phyloP scores from a whole-genome alignment of 2,888 invertebrate species.

The Drosophila sordidapex region DNA sequence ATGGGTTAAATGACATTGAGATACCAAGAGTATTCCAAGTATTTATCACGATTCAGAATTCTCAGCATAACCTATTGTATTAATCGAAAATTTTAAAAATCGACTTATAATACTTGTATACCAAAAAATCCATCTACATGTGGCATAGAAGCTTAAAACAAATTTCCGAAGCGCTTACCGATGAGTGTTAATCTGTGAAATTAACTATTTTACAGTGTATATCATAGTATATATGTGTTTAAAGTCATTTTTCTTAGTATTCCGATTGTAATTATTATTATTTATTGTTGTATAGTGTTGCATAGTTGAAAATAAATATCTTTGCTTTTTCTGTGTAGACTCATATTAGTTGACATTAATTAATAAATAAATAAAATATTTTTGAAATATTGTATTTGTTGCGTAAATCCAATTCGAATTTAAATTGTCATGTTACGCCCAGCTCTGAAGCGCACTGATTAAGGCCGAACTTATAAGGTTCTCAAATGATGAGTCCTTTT shows the following conservation, averaged over 20 bases:
- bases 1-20: not conserved
- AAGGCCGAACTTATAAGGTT: not conserved
- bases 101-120: not conserved
- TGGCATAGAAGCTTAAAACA: not conserved
- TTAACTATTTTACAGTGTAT: not conserved
- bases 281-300: not conserved
- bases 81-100: not conserved
- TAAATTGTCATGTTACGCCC: not conserved
- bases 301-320: not conserved
- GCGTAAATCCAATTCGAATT: not conserved
- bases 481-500: slow-evolving; percentile 8
- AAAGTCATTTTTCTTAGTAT: not conserved
- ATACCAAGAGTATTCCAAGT: not conserved
- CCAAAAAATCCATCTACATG: not conserved
- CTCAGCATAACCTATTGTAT: not conserved
- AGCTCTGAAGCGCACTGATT: not conserved
- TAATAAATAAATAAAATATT: not conserved
- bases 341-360: not conserved
- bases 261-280: not conserved
- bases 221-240: not conserved
- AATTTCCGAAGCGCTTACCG: not conserved
- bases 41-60: not conserved
- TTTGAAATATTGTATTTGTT: not conserved
- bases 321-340: not conserved
- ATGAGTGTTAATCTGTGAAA: not conserved